Conservation (phyloP, 1,140 invertebrate species). For the Drosophila rhopaloa region DNA sequence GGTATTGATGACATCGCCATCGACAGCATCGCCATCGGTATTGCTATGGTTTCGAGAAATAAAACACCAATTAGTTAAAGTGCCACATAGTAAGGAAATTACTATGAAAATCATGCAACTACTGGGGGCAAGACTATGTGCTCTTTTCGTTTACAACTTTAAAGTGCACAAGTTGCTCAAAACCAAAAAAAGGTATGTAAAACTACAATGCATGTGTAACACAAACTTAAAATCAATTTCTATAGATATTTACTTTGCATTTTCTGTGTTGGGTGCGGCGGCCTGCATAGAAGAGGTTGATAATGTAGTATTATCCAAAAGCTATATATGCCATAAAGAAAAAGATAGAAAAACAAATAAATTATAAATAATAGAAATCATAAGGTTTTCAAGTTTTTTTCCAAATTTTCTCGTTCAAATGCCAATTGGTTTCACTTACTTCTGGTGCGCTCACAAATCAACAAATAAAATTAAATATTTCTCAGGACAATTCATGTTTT, state of each 20-base stretch:
- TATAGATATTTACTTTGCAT: slow-evolving; percentile 87
- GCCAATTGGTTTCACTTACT: slow-evolving; percentile 77
- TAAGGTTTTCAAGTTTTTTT: slow-evolving; percentile 22
- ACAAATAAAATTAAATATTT: slow-evolving; percentile 52
- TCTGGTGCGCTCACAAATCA: slow-evolving; percentile 65
- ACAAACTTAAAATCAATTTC: slow-evolving; percentile 62
- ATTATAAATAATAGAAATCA: slow-evolving; percentile 41
- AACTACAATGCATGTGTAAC: slow-evolving; percentile 31
- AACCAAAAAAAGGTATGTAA: background rate
- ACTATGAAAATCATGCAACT: slow-evolving; percentile 26
- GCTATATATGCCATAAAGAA: slow-evolving; percentile 85
- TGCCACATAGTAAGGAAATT: background rate
- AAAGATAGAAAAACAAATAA: slow-evolving; percentile 53
- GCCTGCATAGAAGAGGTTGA: slow-evolving; percentile 84
- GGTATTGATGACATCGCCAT: slow-evolving; percentile 87
- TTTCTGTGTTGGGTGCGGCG: slow-evolving; percentile 85
- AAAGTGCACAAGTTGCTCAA: slow-evolving; percentile 36
- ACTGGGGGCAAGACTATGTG: slow-evolving; percentile 20
- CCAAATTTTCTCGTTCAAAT: slow-evolving; percentile 26
- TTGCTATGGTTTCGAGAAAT: slow-evolving; percentile 60
- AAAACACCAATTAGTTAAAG: background rate
- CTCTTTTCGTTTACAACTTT: slow-evolving; percentile 2
- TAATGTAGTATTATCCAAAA: slow-evolving; percentile 87
- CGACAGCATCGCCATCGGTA: slow-evolving; percentile 85
- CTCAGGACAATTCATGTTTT: slow-evolving; percentile 48